Evolutionary conservation across 2,888 invertebrate genomes (phyloP).

Genomic region (Sialis lutaria): DNA sequence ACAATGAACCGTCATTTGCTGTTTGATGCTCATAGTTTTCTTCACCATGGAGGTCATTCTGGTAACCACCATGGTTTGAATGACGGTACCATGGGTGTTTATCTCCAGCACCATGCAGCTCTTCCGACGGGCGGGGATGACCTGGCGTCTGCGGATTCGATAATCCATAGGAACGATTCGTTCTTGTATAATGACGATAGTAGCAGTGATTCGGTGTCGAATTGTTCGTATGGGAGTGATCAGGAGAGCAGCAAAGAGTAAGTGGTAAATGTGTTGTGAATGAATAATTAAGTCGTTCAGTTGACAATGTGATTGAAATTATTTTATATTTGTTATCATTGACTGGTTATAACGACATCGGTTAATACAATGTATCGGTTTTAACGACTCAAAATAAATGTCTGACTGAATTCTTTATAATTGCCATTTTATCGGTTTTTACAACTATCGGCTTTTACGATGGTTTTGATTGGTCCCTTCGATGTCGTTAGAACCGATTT

Average conservation of each 20-base stretch:
- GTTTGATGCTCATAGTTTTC: constrained; percentile 31
- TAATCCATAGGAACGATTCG: constrained; percentile 46
- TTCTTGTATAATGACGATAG: constrained; percentile 39
- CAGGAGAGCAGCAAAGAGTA: constrained; percentile 57
- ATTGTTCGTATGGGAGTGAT: constrained; percentile 60
- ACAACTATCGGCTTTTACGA: no score
- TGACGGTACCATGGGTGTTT: constrained; percentile 15
- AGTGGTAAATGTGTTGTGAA: constrained; percentile 39
- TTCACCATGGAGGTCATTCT: constrained; percentile 22
- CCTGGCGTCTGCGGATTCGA: constrained; percentile 38
- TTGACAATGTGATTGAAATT: not conserved
- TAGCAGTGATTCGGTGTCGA: constrained; percentile 47
- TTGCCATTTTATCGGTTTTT: no score
- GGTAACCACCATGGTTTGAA: constrained; percentile 10
- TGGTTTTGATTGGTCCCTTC: no score
- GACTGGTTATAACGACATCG: not conserved
- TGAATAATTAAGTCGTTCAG: not conserved
- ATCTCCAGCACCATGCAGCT: constrained; percentile 3
- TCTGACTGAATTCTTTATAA: no score
- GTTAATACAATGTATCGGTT: no score
- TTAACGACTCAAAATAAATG: no score
- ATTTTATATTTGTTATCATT: not conserved
- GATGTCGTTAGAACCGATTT: no score
- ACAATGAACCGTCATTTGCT: constrained; percentile 45
- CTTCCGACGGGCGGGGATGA: constrained; percentile 24